These are phyloP conservation scores for Tenrec ecaudatus DNA, from an alignment of 2,113 vertebrate genomes.

Conservation along the genomic window DNA sequence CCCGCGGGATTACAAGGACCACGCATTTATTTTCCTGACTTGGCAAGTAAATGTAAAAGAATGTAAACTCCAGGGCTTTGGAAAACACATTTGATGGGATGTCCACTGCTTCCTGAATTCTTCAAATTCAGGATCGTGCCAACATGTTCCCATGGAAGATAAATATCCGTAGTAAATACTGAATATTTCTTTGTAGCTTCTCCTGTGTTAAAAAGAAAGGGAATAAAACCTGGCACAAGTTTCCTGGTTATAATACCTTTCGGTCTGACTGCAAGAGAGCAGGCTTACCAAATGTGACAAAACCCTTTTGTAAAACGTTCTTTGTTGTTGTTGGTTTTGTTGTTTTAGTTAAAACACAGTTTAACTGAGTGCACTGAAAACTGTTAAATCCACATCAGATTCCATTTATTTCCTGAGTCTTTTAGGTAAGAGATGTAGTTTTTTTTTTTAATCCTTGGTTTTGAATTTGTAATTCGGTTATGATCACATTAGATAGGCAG, in stretches of 20 bases:
- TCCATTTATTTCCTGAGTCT: background rate
- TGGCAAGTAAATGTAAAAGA: background rate
- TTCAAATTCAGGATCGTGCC: background rate
- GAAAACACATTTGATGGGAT: conserved; percentile 26
- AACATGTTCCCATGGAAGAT: background rate
- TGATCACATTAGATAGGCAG: background rate
- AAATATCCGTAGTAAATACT: background rate
- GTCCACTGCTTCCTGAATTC: background rate
- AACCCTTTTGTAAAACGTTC: background rate
- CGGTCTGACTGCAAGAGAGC: background rate
- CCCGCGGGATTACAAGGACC: background rate
- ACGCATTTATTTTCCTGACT: background rate
- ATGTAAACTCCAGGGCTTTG: background rate
- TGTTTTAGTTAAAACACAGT: background rate
- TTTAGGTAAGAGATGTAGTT: background rate
- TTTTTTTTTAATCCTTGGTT: background rate
- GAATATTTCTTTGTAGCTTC: background rate
- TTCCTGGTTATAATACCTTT: background rate
- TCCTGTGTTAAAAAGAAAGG: background rate
- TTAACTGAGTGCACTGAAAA: background rate
- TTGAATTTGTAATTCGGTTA: background rate
- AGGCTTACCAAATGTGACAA: background rate
- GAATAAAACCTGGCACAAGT: background rate
- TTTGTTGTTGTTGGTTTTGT: background rate
- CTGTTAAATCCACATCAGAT: background rate